phyloP scores from a whole-genome alignment of 2,113 vertebrate genomes.

The Crotalus horridus region DNA sequence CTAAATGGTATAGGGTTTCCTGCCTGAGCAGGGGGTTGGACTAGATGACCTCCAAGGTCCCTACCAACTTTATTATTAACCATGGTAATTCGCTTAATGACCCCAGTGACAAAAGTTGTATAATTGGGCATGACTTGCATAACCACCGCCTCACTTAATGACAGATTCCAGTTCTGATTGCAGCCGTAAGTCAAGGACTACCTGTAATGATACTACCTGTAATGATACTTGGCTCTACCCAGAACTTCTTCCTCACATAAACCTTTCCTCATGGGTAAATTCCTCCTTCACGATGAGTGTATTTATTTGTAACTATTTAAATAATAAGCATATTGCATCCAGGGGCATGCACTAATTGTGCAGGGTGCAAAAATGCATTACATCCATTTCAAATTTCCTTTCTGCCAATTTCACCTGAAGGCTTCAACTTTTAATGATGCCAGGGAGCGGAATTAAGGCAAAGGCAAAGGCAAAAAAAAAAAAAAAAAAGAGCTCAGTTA shows the following conservation, averaged over 20 bases:
- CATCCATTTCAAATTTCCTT: neutral
- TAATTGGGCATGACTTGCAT: too few species aligned
- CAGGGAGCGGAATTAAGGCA: neutral
- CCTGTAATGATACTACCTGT: neutral
- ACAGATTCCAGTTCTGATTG: too few species aligned
- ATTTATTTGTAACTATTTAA: neutral
- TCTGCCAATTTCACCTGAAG: neutral
- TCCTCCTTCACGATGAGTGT: neutral
- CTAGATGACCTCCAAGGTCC: too few species aligned
- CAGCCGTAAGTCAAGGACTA: neutral
- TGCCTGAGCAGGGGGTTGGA: too few species aligned
- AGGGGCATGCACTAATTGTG: neutral
- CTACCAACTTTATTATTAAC: too few species aligned
- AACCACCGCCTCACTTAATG: too few species aligned
- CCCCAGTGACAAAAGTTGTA: too few species aligned
- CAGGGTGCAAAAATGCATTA: neutral
- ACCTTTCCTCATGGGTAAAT: neutral
- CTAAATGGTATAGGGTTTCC: too few species aligned
- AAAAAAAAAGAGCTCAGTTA: neutral
- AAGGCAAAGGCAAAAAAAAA: neutral
- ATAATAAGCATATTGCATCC: neutral
- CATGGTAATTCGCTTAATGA: too few species aligned
- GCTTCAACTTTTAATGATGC: neutral
- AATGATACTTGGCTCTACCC: neutral
- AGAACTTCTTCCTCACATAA: neutral